phyloP scores from a whole-genome alignment of 2,113 vertebrate genomes.

The Neogobius melanostomus region DNA sequence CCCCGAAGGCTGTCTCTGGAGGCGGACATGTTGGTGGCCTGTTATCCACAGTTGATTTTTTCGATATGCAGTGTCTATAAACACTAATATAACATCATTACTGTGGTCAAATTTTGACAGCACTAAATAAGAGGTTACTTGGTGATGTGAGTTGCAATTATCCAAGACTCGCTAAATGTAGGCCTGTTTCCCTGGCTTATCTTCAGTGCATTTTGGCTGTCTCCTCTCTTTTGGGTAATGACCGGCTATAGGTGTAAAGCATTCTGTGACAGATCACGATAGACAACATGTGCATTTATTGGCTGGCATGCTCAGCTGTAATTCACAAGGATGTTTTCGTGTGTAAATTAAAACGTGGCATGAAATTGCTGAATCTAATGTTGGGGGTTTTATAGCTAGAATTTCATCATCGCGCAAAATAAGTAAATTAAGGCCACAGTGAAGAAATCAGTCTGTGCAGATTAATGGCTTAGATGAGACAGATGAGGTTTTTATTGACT shows the following conservation, averaged over 20 bases:
- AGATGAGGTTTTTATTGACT: conserved; percentile 1
- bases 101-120: too few species aligned
- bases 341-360: conserved; percentile 39
- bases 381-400: conserved; percentile 3
- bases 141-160: too few species aligned
- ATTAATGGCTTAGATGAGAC: conserved; percentile 23
- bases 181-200: too few species aligned
- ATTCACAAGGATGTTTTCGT: conserved; percentile 21
- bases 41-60: too few species aligned
- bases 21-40: too few species aligned
- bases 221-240: too few species aligned
- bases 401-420: conserved; percentile 29
- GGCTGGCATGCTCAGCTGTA: conserved; percentile 16
- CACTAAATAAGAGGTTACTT: too few species aligned
- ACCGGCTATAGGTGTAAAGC: conserved; percentile 10
- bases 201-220: too few species aligned
- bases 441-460: conserved; percentile 22
- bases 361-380: conserved; percentile 37
- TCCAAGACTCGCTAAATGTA: too few species aligned
- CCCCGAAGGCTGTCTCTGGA: too few species aligned
- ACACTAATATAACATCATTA: too few species aligned
- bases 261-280: conserved; percentile 30
- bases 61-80: too few species aligned
- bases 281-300: conserved; percentile 9
- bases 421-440: conserved; percentile 19